Percentiles rank a stretch among this genome's conserved stretches.
Conservation (phyloP, 2,888 invertebrate species). For the Acronicta alni region DNA sequence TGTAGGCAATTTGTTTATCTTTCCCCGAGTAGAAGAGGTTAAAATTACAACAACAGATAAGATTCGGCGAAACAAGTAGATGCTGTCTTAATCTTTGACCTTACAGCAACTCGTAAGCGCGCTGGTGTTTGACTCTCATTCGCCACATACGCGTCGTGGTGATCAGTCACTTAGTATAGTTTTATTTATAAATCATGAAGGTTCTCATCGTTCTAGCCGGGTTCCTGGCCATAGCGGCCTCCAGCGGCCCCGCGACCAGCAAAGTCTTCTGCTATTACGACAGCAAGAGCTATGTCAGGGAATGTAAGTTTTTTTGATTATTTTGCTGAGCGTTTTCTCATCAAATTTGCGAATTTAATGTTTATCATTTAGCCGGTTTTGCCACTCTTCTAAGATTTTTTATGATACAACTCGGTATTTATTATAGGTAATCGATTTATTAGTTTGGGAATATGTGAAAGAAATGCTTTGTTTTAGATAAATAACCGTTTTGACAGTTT, state of each 20-base stretch:
- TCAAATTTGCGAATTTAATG: conserved; percentile 54
- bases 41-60: conserved; percentile 63
- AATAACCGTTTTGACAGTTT: too few species aligned
- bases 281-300: conserved; percentile 91
- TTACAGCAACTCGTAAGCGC: conserved; percentile 58
- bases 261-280: conserved; percentile 93
- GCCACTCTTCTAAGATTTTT: conserved; percentile 34
- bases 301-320: conserved; percentile 88
- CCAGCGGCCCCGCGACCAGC: conserved; percentile 76
- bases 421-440: neutral
- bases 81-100: conserved; percentile 77
- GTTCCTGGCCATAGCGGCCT: conserved; percentile 73
- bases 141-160: conserved; percentile 75
- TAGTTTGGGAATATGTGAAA: neutral
- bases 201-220: conserved; percentile 71
- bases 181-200: conserved; percentile 68
- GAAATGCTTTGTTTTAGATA: neutral
- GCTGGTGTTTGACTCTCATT: conserved; percentile 68
- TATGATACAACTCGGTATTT: neutral
- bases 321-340: conserved; percentile 66
- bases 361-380: conserved; percentile 46
- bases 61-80: conserved; percentile 65
- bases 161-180: conserved; percentile 69
- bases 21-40: conserved; percentile 33
- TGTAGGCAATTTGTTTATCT: conserved; percentile 33